Conservation (phyloP, 2,113 vertebrate species). For the Tenebrosternarchus preto region DNA sequence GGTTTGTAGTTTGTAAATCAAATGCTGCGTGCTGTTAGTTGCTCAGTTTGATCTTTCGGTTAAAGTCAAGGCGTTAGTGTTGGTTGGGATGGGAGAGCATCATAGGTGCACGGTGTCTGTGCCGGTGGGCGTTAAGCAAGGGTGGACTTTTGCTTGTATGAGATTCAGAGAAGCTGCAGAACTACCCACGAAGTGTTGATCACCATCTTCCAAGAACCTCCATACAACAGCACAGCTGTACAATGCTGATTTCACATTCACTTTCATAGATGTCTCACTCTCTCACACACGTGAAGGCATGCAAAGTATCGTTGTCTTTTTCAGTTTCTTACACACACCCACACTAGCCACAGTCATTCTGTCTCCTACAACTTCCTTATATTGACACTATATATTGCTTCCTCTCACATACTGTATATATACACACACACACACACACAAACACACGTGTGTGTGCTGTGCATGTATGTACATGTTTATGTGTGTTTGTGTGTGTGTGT, state of each 20-base stretch:
- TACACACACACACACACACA: background rate
- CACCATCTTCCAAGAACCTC: constrained; percentile 36
- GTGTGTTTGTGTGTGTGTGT: too few relatives aligned
- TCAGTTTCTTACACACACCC: too few relatives aligned
- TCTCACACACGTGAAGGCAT: too few relatives aligned
- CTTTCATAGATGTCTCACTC: background rate
- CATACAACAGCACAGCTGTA: background rate
- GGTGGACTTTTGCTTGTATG: too few relatives aligned
- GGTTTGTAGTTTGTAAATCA: constrained; percentile 40
- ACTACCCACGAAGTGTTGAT: constrained; percentile 39
- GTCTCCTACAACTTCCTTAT: too few relatives aligned
- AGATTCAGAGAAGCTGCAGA: constrained; percentile 33
- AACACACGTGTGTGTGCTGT: background rate
- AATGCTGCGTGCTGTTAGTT: constrained; percentile 41
- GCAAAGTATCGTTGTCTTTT: too few relatives aligned
- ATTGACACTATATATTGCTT: too few relatives aligned
- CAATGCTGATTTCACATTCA: background rate
- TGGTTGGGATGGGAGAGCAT: too few relatives aligned
- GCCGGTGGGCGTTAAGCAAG: constrained; percentile 43
- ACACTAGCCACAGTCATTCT: too few relatives aligned
- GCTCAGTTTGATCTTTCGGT: constrained; percentile 9
- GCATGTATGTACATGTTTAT: too few relatives aligned
- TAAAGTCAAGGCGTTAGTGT: too few relatives aligned
- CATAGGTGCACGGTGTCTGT: background rate
- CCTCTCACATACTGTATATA: too few relatives aligned